These are phyloP conservation scores for Psilopsiagon aurifrons DNA, from an alignment of 2,113 vertebrate genomes.

Conservation along the genomic window DNA sequence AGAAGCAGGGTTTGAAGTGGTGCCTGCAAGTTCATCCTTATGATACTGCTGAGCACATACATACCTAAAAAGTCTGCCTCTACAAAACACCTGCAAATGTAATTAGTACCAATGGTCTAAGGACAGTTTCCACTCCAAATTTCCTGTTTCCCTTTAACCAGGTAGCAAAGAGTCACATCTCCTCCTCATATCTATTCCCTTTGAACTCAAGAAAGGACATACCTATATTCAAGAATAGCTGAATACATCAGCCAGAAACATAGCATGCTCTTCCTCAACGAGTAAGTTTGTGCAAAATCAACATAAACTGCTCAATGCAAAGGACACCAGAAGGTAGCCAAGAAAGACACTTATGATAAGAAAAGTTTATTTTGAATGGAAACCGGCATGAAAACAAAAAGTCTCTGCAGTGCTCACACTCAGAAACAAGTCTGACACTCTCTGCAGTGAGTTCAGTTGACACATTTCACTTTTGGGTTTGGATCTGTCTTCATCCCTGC, in stretches of 20 bases:
- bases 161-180: not conserved
- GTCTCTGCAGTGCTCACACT: not conserved
- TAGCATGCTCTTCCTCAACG: not conserved
- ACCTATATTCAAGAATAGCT: not conserved
- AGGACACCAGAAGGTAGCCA: not conserved
- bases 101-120: not conserved
- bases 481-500: not conserved
- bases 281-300: not conserved
- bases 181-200: not conserved
- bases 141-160: not conserved
- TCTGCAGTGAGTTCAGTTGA: not conserved
- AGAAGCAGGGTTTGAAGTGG: not conserved
- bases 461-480: not conserved
- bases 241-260: not conserved
- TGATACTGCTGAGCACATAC: not conserved
- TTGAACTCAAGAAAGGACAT: not conserved
- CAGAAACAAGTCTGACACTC: not conserved
- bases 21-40: not conserved
- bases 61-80: not conserved
- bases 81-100: accelerated
- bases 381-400: slow-evolving; percentile 16
- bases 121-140: not conserved
- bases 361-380: slow-evolving; percentile 48
- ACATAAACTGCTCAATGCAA: not conserved
- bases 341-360: not conserved